These are phyloP conservation scores for Gymnocheta viridis DNA, from an alignment of 2,888 invertebrate genomes.

Conservation along the genomic window DNA sequence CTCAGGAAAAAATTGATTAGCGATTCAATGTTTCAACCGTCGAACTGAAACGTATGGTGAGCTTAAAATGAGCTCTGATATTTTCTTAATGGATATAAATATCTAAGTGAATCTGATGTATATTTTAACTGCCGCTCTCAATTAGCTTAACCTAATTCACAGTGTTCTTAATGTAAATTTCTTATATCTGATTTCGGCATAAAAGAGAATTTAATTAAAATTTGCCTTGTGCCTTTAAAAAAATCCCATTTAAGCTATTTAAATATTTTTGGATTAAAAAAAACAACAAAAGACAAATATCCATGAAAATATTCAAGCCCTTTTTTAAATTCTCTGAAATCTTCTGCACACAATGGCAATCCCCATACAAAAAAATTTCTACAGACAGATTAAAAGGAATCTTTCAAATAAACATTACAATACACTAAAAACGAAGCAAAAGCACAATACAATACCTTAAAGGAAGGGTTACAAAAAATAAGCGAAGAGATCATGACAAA, in stretches of 20 bases:
- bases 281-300: conserved; percentile 9
- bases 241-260: neutral
- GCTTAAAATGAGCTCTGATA: too few species aligned
- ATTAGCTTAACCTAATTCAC: neutral
- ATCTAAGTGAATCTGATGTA: too few species aligned
- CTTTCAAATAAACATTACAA: conserved; percentile 19
- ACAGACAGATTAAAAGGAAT: conserved; percentile 6
- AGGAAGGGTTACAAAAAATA: conserved; percentile 13
- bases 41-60: too few species aligned
- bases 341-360: conserved; percentile 15
- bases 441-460: neutral
- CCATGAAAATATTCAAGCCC: neutral
- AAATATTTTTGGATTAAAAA: neutral
- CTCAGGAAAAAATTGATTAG: too few species aligned
- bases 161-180: neutral
- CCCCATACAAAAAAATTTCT: neutral
- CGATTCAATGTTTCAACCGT: too few species aligned
- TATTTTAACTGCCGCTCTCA: too few species aligned
- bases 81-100: too few species aligned
- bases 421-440: conserved; percentile 14
- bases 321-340: conserved; percentile 24
- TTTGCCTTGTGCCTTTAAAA: conserved; percentile 12
- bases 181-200: neutral
- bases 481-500: conserved; percentile 41
- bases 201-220: neutral